Evolutionary conservation across 2,113 vertebrate genomes (phyloP).

Genomic region (Theristicus caerulescens): DNA sequence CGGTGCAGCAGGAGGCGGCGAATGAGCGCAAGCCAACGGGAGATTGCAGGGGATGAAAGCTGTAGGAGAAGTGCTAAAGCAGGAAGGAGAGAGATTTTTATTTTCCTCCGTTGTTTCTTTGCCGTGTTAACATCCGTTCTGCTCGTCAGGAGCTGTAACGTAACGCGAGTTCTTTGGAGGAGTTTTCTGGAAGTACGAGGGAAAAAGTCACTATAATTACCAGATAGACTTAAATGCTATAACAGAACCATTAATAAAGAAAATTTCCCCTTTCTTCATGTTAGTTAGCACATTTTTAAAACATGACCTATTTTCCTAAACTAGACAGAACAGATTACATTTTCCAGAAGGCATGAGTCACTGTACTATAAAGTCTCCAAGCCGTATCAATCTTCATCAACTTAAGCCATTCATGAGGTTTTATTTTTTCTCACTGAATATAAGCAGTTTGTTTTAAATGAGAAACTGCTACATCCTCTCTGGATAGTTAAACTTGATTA

Average conservation of each 20-base stretch:
- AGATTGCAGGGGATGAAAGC: background rate
- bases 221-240: conserved; percentile 4
- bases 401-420: conserved; percentile 52
- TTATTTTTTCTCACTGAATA: conserved; percentile 62
- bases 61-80: background rate
- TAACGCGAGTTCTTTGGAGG: background rate
- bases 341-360: conserved; percentile 68
- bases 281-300: conserved; percentile 62
- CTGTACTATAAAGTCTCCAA: conserved; percentile 57
- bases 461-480: conserved; percentile 34
- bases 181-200: background rate
- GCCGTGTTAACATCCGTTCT: background rate
- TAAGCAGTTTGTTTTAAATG: conserved; percentile 51
- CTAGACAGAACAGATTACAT: conserved; percentile 59
- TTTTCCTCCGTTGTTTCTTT: background rate
- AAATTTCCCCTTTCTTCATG: conserved; percentile 39
- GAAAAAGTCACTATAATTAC: background rate
- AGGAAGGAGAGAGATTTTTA: background rate
- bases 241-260: conserved; percentile 40
- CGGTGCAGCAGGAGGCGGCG: background rate
- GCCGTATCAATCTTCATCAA: conserved; percentile 65
- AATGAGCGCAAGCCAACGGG: background rate
- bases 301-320: conserved; percentile 65
- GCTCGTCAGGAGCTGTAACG: accelerated
- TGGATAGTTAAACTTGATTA: conserved; percentile 23